These are phyloP conservation scores for Physella acuta DNA, from an alignment of 1,140 invertebrate species.

Conservation along the genomic window DNA sequence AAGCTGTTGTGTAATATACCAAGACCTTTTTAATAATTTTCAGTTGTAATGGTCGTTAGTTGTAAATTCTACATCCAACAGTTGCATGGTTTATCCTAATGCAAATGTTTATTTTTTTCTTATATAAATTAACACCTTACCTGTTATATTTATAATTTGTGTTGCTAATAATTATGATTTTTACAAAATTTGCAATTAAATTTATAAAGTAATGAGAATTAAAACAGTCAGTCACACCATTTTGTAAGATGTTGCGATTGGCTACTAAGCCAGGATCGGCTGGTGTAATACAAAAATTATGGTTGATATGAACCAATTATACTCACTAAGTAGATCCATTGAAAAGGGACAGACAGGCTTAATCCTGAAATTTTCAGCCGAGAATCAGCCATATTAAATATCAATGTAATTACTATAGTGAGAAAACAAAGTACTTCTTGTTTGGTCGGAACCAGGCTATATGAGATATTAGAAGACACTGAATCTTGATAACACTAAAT, in stretches of 20 bases:
- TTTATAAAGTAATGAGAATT: background rate
- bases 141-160: background rate
- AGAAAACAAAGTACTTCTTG: constrained; percentile 8
- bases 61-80: too few species aligned
- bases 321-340: constrained; percentile 30
- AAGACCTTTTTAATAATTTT: too few species aligned
- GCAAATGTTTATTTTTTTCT: background rate
- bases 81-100: background rate
- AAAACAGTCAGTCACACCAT: constrained; percentile 22
- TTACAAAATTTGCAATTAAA: background rate
- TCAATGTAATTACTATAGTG: background rate
- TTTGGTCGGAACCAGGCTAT: background rate
- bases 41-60: too few species aligned
- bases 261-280: constrained; percentile 28
- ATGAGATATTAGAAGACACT: background rate
- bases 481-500: too few species aligned
- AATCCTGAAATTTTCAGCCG: constrained; percentile 30
- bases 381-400: constrained; percentile 28
- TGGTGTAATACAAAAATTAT: constrained; percentile 32
- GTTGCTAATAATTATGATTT: background rate
- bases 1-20: too few species aligned
- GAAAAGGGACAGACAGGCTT: constrained; percentile 29
- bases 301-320: constrained; percentile 30
- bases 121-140: background rate
- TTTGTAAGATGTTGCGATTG: constrained; percentile 25